Evolutionary conservation across 1,140 invertebrate genomes (phyloP), one percentile per base, ranked within the genome.

Genomic region (Ectropis grisescens): DNA sequence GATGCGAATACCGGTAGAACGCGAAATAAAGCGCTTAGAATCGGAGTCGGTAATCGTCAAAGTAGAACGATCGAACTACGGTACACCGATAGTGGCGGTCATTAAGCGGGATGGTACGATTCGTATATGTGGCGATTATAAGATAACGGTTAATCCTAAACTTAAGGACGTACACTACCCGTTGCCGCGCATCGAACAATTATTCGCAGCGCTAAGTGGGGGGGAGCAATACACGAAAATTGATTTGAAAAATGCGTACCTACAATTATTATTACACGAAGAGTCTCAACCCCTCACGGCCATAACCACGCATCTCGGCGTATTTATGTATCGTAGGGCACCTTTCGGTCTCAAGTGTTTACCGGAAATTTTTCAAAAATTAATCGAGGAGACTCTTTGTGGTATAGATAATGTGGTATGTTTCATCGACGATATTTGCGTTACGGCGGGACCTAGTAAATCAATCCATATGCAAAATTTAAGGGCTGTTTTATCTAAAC

Each of bases 251-350:
- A 35, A 47, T 16, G 58, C 54, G 3, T 62, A 47, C 32, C 39
- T 49, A 39, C 47, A 58, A 28, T 14, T 39, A 2, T 11, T 39
- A 10, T 29, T 58, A 19, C 41, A 50, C 4, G 29, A 51, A 10
- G 37, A 47, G 11, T 53, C 49, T 8, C 45, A 55, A 12, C 27
- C 40, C 14, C 47, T 43, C 33, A 49, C 47, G n/a, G 44, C 56
- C 0, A 61, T 57, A 14, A 43, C 44, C 11, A 70, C 64, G 0
- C 57, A 71, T 38, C 35, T 56, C 5, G 64, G 52, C 40, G 53
- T 43, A 40, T 48, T 58, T 37, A 41, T 30, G 14, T 41, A 55
- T 38, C 52, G 36, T 4, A 45, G 58, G 8, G 39, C 58, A 2
- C 49, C 57, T 12, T 58, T 50, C 13, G 58, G 52, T 6, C 35